Evolutionary conservation across 1,140 invertebrate species (phyloP).

Genomic region (Vanessa tameamea): DNA sequence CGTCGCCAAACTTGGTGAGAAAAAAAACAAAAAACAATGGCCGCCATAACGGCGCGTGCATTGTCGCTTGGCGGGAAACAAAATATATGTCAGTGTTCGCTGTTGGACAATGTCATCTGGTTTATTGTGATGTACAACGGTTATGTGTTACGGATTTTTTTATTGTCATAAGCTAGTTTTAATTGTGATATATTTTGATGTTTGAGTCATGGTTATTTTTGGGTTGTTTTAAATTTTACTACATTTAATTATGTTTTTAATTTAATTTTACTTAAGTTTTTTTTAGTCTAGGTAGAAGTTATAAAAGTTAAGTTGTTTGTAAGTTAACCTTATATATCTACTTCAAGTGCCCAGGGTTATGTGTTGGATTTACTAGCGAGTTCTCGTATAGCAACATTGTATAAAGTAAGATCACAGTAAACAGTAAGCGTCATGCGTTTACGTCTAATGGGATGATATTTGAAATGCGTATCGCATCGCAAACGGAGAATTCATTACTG

Average conservation of each 20-base stretch:
- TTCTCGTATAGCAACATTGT: constrained; percentile 1
- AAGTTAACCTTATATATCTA: no score
- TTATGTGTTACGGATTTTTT: constrained; percentile 18
- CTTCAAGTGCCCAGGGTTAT: not conserved
- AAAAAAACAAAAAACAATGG: constrained; percentile 66
- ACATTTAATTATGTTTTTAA: not conserved
- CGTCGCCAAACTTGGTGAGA: constrained; percentile 56
- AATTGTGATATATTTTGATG: constrained; percentile 10
- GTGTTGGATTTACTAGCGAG: not conserved
- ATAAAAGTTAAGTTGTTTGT: no score
- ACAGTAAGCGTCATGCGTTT: not conserved
- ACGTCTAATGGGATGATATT: constrained; percentile 3
- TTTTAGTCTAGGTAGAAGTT: no score
- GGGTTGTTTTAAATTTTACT: not conserved
- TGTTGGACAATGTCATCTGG: constrained; percentile 47
- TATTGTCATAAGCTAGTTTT: constrained; percentile 23
- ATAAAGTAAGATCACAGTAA: constrained; percentile 2
- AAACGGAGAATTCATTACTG: not conserved
- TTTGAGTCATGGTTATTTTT: not conserved
- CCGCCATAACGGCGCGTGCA: constrained; percentile 57
- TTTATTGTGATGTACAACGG: constrained; percentile 6
- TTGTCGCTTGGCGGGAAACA: constrained; percentile 55
- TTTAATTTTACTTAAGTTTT: no score
- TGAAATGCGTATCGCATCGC: constrained; percentile 11
- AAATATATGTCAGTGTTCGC: constrained; percentile 61